phyloP scores from a whole-genome alignment of 2,113 vertebrate species.

The Ophthalmolycus amberensis region DNA sequence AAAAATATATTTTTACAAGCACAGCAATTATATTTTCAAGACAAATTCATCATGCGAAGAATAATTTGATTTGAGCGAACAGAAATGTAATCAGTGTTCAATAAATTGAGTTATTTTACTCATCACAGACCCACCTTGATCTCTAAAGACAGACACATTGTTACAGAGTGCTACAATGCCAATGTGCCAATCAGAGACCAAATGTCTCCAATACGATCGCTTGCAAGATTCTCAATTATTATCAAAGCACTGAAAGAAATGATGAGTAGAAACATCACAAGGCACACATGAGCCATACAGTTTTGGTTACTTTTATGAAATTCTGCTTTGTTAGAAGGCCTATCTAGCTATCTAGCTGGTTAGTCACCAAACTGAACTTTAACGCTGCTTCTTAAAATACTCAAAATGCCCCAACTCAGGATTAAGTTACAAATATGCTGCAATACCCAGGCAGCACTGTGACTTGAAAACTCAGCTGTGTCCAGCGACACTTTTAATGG shows the following conservation, averaged over 20 bases:
- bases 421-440: not conserved
- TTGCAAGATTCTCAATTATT: not conserved
- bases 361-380: not conserved
- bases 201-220: not conserved
- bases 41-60: not conserved
- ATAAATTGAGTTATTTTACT: not conserved
- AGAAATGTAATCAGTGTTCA: not conserved
- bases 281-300: not conserved
- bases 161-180: not conserved
- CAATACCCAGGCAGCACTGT: no score
- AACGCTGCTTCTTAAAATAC: not conserved
- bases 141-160: not conserved
- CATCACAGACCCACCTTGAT: not conserved
- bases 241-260: not conserved
- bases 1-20: not conserved
- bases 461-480: not conserved
- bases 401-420: no score
- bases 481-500: slow-evolving; percentile 1
- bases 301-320: not conserved
- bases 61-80: not conserved
- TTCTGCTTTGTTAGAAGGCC: not conserved
- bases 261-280: not conserved
- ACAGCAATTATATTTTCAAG: not conserved
- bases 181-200: not conserved
- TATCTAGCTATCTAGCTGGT: not conserved